Conservation (phyloP, 2,888 invertebrate species). For the Operophtera brumata region DNA sequence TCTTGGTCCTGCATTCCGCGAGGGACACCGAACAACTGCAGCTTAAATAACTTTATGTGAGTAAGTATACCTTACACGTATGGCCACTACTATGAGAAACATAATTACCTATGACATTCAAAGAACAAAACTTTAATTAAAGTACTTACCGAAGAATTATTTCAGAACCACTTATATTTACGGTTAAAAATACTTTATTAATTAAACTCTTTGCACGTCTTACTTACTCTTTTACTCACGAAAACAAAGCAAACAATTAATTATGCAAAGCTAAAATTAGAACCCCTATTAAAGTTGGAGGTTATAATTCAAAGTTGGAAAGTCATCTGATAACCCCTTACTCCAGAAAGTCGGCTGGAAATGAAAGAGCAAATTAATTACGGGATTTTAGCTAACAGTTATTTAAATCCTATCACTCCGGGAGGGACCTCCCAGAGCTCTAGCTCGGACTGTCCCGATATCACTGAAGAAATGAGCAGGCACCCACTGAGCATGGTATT, state of each 20-base stretch:
- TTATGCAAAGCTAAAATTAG: constrained; percentile 12
- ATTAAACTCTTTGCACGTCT: not conserved
- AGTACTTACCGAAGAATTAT: too few species aligned
- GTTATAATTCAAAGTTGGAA: constrained; percentile 19
- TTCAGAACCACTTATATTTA: too few species aligned
- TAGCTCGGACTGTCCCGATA: too few species aligned
- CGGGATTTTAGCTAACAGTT: constrained; percentile 9
- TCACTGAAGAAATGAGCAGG: too few species aligned
- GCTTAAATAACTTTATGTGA: too few species aligned
- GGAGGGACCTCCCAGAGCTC: not conserved
- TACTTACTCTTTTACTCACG: not conserved
- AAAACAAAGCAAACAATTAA: constrained; percentile 9
- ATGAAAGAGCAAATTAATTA: constrained; percentile 19
- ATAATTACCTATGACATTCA: too few species aligned
- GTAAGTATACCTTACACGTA: too few species aligned
- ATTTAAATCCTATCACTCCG: not conserved
- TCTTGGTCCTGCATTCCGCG: too few species aligned
- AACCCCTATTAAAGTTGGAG: constrained; percentile 19
- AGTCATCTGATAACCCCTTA: constrained; percentile 21
- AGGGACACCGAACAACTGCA: too few species aligned
- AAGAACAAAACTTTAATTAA: too few species aligned
- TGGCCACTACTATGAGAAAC: too few species aligned
- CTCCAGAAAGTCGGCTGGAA: constrained; percentile 1
- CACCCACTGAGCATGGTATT: too few species aligned
- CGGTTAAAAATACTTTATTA: not conserved